Evolutionary conservation across 2,797 vertebrate species (phyloP).

Genomic region (Pangasius krempfi): DNA sequence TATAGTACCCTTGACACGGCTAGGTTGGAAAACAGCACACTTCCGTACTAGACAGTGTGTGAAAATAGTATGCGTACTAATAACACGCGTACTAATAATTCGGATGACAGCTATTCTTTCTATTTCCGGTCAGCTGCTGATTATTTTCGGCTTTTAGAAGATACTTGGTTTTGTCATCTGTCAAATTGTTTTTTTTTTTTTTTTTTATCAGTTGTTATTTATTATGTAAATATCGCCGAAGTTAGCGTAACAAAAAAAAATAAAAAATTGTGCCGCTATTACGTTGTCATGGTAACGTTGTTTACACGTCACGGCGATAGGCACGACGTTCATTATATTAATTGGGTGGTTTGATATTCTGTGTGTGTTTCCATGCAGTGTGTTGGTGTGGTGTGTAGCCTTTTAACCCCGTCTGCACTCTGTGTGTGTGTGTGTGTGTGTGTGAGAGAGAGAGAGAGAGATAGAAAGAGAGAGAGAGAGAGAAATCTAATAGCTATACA

Average conservation of each 20-base stretch:
- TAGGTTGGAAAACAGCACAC: too few species aligned
- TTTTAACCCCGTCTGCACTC: constrained; percentile 16
- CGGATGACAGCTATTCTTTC: not conserved
- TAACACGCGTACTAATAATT: not conserved
- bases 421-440: not conserved
- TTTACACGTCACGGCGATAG: not conserved
- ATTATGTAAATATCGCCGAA: not conserved
- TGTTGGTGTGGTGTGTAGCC: not conserved
- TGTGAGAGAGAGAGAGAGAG: not conserved
- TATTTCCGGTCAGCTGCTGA: constrained; percentile 10
- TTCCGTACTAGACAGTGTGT: constrained; percentile 4
- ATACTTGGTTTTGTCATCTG: not conserved
- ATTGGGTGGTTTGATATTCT: not conserved
- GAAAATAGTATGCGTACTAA: not conserved
- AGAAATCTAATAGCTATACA: not conserved
- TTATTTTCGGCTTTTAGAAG: not conserved
- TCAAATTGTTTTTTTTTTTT: not conserved
- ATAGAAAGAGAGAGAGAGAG: not conserved
- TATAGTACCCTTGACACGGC: not conserved
- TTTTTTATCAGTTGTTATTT: not conserved
- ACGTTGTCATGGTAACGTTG: constrained; percentile 31
- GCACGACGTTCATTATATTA: not conserved
- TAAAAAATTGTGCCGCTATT: not conserved
- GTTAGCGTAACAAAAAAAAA: not conserved
- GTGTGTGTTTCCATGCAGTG: not conserved